phyloP scores from a whole-genome alignment of 1,140 invertebrate species.

The Leptopilina clavipes region DNA sequence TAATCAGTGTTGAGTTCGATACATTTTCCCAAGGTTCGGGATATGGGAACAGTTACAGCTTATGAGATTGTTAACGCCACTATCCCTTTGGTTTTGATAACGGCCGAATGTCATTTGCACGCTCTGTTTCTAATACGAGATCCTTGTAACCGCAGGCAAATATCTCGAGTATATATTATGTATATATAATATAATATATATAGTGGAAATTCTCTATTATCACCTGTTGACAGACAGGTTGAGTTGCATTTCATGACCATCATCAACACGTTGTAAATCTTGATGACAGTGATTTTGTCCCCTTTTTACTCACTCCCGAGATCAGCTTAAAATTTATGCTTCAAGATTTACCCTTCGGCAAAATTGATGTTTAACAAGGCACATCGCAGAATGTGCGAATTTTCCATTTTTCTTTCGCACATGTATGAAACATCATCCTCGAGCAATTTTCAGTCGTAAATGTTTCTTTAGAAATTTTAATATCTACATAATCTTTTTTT shows the following conservation, averaged over 20 bases:
- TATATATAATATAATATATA: no score
- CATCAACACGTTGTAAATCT: constrained; percentile 7
- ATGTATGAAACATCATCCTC: no score
- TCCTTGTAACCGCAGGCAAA: not conserved
- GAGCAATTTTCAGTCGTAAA: not conserved
- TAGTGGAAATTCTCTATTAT: constrained; percentile 6
- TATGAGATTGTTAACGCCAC: constrained; percentile 11
- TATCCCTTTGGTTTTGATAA: not conserved
- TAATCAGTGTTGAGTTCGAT: not conserved
- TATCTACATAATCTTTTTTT: not conserved
- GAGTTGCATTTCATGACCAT: constrained; percentile 5
- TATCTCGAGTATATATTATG: not conserved
- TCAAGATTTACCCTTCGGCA: not conserved
- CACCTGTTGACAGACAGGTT: constrained; percentile 14
- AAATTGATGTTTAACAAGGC: not conserved
- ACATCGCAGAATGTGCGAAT: not conserved
- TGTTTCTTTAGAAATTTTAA: not conserved
- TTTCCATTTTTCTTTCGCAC: not conserved
- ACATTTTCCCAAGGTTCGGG: not conserved
- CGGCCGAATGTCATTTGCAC: constrained; percentile 4
- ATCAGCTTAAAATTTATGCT: not conserved
- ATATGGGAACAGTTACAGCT: not conserved
- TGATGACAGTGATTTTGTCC: constrained; percentile 6
- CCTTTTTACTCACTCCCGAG: not conserved
- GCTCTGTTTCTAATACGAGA: not conserved